Evolutionary conservation across 30 jellyfish, hydroid and myxozoan genomes (phyloP).

Genomic region (Aurelia aurita): DNA sequence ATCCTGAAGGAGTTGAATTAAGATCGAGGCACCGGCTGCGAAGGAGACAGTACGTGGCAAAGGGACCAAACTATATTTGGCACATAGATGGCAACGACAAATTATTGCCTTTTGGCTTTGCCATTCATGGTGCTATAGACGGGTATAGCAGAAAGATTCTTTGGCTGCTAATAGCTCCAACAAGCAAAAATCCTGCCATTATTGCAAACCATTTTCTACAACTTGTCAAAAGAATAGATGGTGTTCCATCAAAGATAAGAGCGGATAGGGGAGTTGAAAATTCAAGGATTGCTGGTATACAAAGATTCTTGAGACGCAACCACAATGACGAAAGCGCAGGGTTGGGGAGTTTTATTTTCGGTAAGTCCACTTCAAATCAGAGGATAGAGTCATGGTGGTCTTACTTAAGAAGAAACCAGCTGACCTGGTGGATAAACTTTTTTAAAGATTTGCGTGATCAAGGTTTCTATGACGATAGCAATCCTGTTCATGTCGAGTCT

Average conservation of each 20-base stretch:
- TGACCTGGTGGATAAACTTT: conserved; percentile 23
- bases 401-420: neutral
- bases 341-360: neutral
- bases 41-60: conserved; percentile 31
- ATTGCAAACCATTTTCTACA: conserved; percentile 18
- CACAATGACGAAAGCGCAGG: neutral
- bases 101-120: conserved; percentile 48
- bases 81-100: conserved; percentile 43
- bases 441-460: conserved; percentile 45
- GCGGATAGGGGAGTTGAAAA: conserved; percentile 61
- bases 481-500: conserved; percentile 30
- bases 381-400: conserved; percentile 72
- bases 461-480: conserved; percentile 18
- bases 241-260: conserved; percentile 18
- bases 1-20: conserved; percentile 3
- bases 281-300: conserved; percentile 23
- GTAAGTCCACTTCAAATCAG: conserved; percentile 49
- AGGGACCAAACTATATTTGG: conserved; percentile 65
- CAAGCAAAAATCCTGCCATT: conserved; percentile 27
- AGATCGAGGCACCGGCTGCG: neutral
- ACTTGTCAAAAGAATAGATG: neutral
- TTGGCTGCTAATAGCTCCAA: conserved; percentile 40
- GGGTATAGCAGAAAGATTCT: conserved; percentile 52
- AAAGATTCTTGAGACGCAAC: conserved; percentile 2
- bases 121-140: conserved; percentile 58